phyloP scores from a whole-genome alignment of 2,888 invertebrate genomes.

The Trichopria drosophilae region DNA sequence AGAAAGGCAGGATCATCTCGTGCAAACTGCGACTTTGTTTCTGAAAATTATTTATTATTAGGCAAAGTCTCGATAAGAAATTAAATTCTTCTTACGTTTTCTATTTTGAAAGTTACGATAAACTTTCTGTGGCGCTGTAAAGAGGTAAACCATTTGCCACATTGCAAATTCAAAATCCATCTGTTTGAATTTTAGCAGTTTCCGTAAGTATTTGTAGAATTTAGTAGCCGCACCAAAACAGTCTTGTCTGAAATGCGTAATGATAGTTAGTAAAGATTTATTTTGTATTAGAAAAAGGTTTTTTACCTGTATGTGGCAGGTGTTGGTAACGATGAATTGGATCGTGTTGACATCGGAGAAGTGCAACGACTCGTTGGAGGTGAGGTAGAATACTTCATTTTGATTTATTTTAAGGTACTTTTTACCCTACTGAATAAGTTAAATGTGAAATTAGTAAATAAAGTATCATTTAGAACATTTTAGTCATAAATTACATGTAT shows the following conservation, averaged over 20 bases:
- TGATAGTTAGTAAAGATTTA: not conserved
- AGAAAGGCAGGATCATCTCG: constrained; percentile 98
- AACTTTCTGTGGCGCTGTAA: constrained; percentile 93
- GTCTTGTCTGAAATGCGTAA: constrained; percentile 61
- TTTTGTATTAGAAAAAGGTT: not conserved
- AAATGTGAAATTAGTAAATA: too few species aligned
- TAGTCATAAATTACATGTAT: too few species aligned
- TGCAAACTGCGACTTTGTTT: constrained; percentile 98
- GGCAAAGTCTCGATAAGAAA: not conserved
- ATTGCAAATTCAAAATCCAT: constrained; percentile 99
- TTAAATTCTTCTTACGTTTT: constrained; percentile 75
- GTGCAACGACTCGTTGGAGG: constrained; percentile 62
- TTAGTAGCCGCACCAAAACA: constrained; percentile 85
- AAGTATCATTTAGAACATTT: too few species aligned
- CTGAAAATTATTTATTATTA: constrained; percentile 59
- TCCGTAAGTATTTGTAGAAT: constrained; percentile 81
- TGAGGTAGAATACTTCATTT: constrained; percentile 68
- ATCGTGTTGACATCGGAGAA: constrained; percentile 50
- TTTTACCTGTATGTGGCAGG: constrained; percentile 60
- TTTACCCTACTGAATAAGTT: too few species aligned
- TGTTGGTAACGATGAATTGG: constrained; percentile 68
- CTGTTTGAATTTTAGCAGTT: constrained; percentile 87
- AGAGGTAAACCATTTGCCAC: constrained; percentile 99
- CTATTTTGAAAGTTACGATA: constrained; percentile 96
- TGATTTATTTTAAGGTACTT: constrained; percentile 20